Percentiles rank a stretch among this genome's conserved stretches.
phyloP scores from a whole-genome alignment of 2,888 invertebrate genomes.

The Torymus aiolomorphi region DNA sequence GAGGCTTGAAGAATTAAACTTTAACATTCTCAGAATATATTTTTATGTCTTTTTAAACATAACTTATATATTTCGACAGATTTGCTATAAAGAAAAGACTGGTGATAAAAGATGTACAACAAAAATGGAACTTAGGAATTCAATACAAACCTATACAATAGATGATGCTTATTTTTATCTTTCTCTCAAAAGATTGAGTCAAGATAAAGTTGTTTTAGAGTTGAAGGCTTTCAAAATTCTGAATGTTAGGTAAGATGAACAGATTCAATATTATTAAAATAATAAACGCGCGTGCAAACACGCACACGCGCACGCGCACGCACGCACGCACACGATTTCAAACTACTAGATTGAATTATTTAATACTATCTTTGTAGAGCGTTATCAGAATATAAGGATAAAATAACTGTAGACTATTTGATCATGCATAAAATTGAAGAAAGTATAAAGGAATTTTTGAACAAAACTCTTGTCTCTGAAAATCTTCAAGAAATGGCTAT shows the following conservation, averaged over 20 bases:
- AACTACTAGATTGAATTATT: background rate
- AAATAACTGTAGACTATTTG: background rate
- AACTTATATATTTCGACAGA: background rate
- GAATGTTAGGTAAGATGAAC: background rate
- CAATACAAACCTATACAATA: background rate
- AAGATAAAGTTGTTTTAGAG: background rate
- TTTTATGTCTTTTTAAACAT: no score
- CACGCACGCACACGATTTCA: no score
- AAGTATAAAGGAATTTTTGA: background rate
- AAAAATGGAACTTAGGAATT: background rate
- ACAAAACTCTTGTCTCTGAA: background rate
- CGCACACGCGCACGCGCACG: background rate
- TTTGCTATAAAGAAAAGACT: background rate
- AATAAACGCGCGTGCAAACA: background rate
- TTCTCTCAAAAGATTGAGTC: constrained; percentile 5
- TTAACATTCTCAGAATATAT: no score
- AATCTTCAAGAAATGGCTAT: constrained; percentile 6
- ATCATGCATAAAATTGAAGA: background rate
- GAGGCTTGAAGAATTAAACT: no score
- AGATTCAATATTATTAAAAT: background rate
- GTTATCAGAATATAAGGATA: background rate
- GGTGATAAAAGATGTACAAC: background rate
- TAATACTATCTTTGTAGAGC: background rate
- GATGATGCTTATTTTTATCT: background rate
- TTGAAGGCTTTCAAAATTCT: background rate